These are phyloP conservation scores for Artemia sinica DNA, from an alignment of 2,888 invertebrate genomes.

Conservation along the genomic window DNA sequence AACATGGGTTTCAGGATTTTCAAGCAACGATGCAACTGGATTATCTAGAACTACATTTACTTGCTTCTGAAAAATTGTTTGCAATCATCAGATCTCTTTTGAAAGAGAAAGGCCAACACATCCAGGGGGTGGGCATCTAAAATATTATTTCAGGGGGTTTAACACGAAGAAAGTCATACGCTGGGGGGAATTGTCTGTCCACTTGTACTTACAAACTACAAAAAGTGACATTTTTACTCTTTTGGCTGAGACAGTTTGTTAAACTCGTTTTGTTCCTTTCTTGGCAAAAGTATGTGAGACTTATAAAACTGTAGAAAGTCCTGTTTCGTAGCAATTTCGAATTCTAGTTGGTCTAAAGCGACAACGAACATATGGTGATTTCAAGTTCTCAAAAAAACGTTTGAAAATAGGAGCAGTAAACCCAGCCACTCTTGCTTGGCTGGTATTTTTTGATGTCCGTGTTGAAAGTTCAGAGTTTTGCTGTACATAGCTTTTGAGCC, in stretches of 20 bases:
- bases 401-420: conserved; percentile 15
- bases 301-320: background rate
- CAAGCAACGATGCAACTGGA: conserved; percentile 27
- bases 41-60: conserved; percentile 25
- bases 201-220: background rate
- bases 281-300: background rate
- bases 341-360: background rate
- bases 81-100: too few relatives aligned
- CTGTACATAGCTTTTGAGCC: conserved; percentile 17
- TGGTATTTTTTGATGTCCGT: conserved; percentile 17
- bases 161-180: background rate
- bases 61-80: conserved; percentile 25
- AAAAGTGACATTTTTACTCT: background rate
- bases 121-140: background rate
- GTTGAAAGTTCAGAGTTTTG: conserved; percentile 14
- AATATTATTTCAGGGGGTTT: background rate
- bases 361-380: background rate
- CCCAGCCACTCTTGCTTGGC: conserved; percentile 19
- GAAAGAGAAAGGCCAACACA: too few relatives aligned
- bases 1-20: conserved; percentile 28
- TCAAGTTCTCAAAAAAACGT: conserved; percentile 17
- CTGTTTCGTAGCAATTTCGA: background rate
- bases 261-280: background rate
- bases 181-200: background rate
- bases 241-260: conserved; percentile 4